Evolutionary conservation across 2,113 vertebrate species (phyloP), one percentile per base, ranked within the genome.

Genomic region (Antigone vipio): DNA sequence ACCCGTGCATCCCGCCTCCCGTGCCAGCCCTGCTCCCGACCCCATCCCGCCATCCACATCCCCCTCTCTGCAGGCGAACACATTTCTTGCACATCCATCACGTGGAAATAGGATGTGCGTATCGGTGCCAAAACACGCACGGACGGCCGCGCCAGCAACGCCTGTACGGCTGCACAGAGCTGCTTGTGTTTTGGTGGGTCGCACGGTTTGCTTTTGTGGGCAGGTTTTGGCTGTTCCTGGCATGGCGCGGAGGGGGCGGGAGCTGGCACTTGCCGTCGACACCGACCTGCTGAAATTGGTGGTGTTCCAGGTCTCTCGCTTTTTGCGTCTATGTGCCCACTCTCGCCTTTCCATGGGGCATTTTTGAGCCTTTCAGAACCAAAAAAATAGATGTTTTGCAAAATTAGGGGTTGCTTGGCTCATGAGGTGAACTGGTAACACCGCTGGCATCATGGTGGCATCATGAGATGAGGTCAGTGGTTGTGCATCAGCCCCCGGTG

Each of bases 401-500:
- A 87, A 85, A 45, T 3, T 71, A 34, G 12, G 32, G 38, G 34
- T 63, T 35, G 32, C 21, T 76, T 29, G 58, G 6, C 14, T 40
- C 34, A 24, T 7, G 58, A 38, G 40, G 30, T 11, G n/a, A 59
- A 18, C 32, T 52, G 89, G 62, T 52, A 80, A 56, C 47, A 26
- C 11, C 2, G 2, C 13, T 45, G 53, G 71, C 66, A 66, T 27
- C 6, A 0, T 3, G 0, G 21, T 26, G 67, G 66, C 23, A 38
- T 14, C 0, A 0, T 4, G 35, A 53, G 20, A 34, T 22, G 35
- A 80, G 67, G 59, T 58, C 1, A 5, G 62, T 9, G 60, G 12
- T 35, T 0, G 0, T 42, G 64, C 23, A 9, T 26, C 0, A 0
- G 16, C 22, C 9, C 18, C 0, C 0, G 47, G 34, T 32, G 12